Base-by-base conservation (phyloP, 2,797 vertebrate genomes). In the Oryzias sinensis region DNA sequence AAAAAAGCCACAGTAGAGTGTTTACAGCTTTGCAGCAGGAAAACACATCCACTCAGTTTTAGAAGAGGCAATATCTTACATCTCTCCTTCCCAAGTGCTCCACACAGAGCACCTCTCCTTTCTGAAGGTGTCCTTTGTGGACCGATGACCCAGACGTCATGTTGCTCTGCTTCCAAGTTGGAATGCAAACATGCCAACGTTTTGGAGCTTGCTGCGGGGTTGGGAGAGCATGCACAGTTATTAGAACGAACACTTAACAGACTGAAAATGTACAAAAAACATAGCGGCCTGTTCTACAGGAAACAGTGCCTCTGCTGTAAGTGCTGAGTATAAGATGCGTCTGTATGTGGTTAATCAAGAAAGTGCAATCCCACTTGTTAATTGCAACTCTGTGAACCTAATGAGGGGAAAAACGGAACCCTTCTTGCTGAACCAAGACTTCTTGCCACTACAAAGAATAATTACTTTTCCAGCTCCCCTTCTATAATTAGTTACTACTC, bases 401-500 rank as follows among this genome's bases (percentile, higher is more conserved):
- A 59, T 55, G 41, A 27, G 33, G 40, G 27, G 25, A 45, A 46
- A 25, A 33, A 74, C 14, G 46, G 71, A 43, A 18, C 54, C 46
- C 40, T 48, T 17, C 69, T 56, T 77, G 70, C 70, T 47, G 5
- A 73, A 60, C 64, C 49, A 25, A 77, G 78, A 81, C 79, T 83
- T 85, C 72, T 83, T 81, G 79, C 74, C 82, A 84, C 83, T 80
- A 87, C 85, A 90, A 90, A 88, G 84, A 90, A 86, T 86, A 89
- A 89, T 90, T 85, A 87, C 87, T 87, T 89, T 87, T 81, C 76
- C 76, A 82, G 80, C 82, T 89, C 81, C 68, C 14, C 53, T 46
- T 13, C 80, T 77, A 76, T 89, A 90, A 90, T 89, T 89, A 87
- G 81, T 85, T 89, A 87, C 82, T 70, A 87, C 84, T 86, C 86